A percentile compares a stretch with the other conserved stretches of the same genome.
Conservation (phyloP, 2,888 invertebrate species). For the Blera fallax region DNA sequence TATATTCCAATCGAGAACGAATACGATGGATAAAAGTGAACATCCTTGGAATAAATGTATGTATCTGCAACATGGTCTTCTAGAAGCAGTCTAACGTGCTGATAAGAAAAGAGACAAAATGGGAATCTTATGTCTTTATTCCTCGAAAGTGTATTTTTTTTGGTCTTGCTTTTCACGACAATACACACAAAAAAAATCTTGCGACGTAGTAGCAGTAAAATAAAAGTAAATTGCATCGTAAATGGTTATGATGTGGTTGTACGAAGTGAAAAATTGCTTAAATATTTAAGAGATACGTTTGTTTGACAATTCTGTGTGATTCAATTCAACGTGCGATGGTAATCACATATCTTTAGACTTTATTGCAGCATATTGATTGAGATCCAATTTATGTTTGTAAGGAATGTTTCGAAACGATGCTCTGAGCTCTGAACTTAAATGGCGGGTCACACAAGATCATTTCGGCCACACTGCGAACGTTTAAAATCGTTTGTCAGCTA, state of each 20-base stretch:
- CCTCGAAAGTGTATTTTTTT: not conserved
- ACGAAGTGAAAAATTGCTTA: conserved; percentile 46
- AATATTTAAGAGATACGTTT: conserved; percentile 23
- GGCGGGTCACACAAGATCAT: no score
- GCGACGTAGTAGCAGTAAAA: conserved; percentile 40
- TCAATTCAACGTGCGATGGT: not conserved
- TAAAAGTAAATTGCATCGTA: conserved; percentile 63
- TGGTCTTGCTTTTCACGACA: not conserved
- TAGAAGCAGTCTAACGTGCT: not conserved
- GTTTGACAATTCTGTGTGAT: not conserved
- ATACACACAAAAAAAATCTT: not conserved
- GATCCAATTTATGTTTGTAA: no score
- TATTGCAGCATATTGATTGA: not conserved
- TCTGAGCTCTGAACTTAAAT: no score
- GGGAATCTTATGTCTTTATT: conserved; percentile 34
- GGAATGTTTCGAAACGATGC: no score
- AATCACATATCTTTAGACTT: not conserved
- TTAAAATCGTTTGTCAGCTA: no score
- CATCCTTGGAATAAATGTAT: not conserved
- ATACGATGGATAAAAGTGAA: not conserved
- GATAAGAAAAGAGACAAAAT: conserved; percentile 28
- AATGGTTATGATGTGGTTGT: conserved; percentile 51
- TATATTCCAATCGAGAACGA: not conserved
- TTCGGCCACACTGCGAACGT: no score
- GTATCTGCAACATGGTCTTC: not conserved